Conservation (phyloP, 1,140 invertebrate species). For the Scaptomyza montana region DNA sequence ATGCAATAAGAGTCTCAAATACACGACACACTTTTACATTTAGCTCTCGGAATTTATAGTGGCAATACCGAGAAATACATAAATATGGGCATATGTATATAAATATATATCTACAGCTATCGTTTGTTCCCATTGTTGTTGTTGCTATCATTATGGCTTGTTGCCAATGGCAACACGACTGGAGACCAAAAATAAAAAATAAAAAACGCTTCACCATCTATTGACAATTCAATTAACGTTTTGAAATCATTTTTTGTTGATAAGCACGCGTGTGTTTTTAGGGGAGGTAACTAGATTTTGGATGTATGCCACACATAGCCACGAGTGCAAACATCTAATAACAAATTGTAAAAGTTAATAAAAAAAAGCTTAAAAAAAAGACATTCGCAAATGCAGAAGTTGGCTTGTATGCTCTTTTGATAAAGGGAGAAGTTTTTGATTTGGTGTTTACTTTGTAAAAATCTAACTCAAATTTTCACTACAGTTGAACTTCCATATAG, state of each 20-base stretch:
- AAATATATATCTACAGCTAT: constrained; percentile 43
- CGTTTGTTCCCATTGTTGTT: constrained; percentile 40
- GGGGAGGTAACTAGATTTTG: constrained; percentile 16
- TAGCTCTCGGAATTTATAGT: constrained; percentile 69
- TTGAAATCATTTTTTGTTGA: constrained; percentile 70
- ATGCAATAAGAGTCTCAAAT: constrained; percentile 66
- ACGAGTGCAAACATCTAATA: constrained; percentile 45
- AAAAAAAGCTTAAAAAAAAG: not conserved
- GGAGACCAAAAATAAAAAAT: constrained; percentile 35
- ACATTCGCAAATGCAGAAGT: not conserved
- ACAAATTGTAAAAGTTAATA: constrained; percentile 55
- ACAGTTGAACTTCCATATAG: too few species aligned
- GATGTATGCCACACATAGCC: constrained; percentile 21
- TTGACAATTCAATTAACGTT: constrained; percentile 81
- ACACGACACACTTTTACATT: constrained; percentile 52
- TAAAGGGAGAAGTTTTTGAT: not conserved
- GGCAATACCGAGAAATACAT: constrained; percentile 60
- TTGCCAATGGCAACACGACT: constrained; percentile 47
- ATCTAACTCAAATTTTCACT: not conserved
- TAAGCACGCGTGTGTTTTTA: constrained; percentile 39
- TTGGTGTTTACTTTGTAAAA: too few species aligned
- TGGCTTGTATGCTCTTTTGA: not conserved
- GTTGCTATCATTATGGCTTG: constrained; percentile 54
- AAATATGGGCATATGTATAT: constrained; percentile 30
- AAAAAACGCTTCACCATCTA: constrained; percentile 57